These are phyloP conservation scores for Stenopsyche tienmushanensis DNA, from an alignment of 1,140 invertebrate genomes.

Conservation along the genomic window DNA sequence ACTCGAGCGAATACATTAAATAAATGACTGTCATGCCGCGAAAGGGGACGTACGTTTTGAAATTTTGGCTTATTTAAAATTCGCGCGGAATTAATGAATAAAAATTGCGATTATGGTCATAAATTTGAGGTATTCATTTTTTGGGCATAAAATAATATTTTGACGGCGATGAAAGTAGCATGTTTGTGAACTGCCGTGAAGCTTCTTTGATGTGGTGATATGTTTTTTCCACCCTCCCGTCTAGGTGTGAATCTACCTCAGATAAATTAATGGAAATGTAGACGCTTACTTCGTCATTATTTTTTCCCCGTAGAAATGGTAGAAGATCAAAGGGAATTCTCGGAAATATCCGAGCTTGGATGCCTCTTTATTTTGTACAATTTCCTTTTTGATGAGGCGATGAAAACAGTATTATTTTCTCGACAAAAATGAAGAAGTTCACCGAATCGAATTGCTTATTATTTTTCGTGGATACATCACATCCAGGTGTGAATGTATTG, in stretches of 20 bases:
- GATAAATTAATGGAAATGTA: slow-evolving; percentile 30
- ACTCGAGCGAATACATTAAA: no score
- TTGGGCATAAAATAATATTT: no score
- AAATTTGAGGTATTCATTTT: no score
- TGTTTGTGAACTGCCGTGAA: slow-evolving; percentile 3
- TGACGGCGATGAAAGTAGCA: no score
- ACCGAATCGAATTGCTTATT: not conserved
- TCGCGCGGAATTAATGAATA: no score
- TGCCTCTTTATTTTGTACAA: slow-evolving; percentile 15
- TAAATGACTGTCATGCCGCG: no score
- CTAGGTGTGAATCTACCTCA: slow-evolving; percentile 22
- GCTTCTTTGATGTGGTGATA: slow-evolving; percentile 25
- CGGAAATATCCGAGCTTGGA: not conserved
- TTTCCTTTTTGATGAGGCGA: slow-evolving; percentile 17
- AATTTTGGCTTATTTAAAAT: no score
- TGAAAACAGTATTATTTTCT: slow-evolving; percentile 17
- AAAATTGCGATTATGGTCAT: no score
- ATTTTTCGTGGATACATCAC: no score
- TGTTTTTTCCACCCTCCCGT: slow-evolving; percentile 6
- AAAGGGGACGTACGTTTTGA: no score
- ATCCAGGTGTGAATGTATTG: no score
- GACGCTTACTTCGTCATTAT: slow-evolving; percentile 27
- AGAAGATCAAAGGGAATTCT: slow-evolving; percentile 13
- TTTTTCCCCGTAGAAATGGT: not conserved
- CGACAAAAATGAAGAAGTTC: not conserved